A percentile compares a stretch with the other conserved stretches of the same genome.
Evolutionary conservation across 2,888 invertebrate genomes (phyloP).

Genomic region (Archaeoteleia sp.): DNA sequence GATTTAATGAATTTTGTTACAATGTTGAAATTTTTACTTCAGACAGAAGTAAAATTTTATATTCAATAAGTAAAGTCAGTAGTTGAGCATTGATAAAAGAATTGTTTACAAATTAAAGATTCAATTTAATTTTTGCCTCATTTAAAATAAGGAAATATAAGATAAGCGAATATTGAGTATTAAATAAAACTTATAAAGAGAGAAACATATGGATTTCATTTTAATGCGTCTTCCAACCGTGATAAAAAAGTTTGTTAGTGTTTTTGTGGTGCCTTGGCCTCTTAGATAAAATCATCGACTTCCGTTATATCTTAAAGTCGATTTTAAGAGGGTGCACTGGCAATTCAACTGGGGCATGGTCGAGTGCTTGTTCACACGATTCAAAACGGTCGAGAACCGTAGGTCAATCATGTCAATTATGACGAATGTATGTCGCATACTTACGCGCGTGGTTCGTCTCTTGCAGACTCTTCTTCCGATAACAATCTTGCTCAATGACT

Average conservation of each 20-base stretch:
- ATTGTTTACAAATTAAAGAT: too few species aligned
- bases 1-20: too few species aligned
- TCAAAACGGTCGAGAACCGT: conserved; percentile 61
- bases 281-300: conserved; percentile 28
- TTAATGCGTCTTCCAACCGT: conserved; percentile 1
- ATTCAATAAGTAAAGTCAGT: too few species aligned
- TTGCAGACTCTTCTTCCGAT: conserved; percentile 39
- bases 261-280: conserved; percentile 17
- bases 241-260: conserved; percentile 4
- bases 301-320: conserved; percentile 30
- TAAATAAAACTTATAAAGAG: background rate
- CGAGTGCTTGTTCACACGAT: conserved; percentile 51
- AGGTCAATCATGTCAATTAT: conserved; percentile 72
- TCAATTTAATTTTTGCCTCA: too few species aligned
- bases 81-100: too few species aligned
- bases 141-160: too few species aligned
- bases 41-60: too few species aligned
- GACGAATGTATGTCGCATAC: conserved; percentile 65
- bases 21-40: too few species aligned
- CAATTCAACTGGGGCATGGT: conserved; percentile 44
- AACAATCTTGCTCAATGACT: conserved; percentile 24
- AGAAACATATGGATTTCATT: background rate
- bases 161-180: too few species aligned
- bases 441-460: conserved; percentile 44
- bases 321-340: conserved; percentile 39